These are phyloP conservation scores for Myathropa florea DNA, from an alignment of 2,888 invertebrate genomes.

Conservation along the genomic window DNA sequence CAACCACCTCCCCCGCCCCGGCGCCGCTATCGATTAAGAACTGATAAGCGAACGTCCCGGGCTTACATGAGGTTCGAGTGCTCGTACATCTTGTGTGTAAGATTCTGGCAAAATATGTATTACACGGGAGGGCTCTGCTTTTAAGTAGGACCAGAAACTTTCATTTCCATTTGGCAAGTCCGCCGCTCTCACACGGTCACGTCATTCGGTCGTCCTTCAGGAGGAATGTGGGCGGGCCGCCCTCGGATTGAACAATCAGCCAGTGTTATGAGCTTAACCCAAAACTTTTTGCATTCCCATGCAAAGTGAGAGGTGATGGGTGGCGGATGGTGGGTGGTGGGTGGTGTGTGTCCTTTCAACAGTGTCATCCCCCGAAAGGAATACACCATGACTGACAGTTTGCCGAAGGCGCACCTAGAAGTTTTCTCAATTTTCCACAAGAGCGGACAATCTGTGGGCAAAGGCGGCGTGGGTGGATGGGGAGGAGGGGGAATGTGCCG, in stretches of 20 bases:
- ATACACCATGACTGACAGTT: constrained; percentile 60
- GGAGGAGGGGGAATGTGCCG: not conserved
- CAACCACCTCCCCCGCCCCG: constrained; percentile 3
- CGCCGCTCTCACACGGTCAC: not conserved
- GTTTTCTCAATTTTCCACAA: constrained; percentile 60
- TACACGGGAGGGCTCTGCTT: not conserved
- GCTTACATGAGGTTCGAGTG: not conserved
- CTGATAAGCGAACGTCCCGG: constrained; percentile 19
- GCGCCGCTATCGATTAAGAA: constrained; percentile 21
- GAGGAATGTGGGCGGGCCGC: too few species aligned
- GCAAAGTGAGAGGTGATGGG: not conserved
- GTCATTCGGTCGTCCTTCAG: too few species aligned
- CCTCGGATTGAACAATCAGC: constrained; percentile 54
- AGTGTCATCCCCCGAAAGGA: constrained; percentile 24
- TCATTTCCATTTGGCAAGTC: not conserved
- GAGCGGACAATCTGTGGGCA: constrained; percentile 21
- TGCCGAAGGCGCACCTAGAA: constrained; percentile 19
- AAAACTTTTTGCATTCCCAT: constrained; percentile 40
- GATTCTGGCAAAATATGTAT: not conserved
- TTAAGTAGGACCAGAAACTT: not conserved
- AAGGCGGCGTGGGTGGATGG: not conserved
- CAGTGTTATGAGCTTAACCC: constrained; percentile 50
- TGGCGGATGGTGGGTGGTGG: not conserved
- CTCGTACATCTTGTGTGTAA: not conserved
- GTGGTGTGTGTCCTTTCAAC: constrained; percentile 8